phyloP scores from a whole-genome alignment of 2,113 vertebrate genomes.

The Eolophus roseicapilla region DNA sequence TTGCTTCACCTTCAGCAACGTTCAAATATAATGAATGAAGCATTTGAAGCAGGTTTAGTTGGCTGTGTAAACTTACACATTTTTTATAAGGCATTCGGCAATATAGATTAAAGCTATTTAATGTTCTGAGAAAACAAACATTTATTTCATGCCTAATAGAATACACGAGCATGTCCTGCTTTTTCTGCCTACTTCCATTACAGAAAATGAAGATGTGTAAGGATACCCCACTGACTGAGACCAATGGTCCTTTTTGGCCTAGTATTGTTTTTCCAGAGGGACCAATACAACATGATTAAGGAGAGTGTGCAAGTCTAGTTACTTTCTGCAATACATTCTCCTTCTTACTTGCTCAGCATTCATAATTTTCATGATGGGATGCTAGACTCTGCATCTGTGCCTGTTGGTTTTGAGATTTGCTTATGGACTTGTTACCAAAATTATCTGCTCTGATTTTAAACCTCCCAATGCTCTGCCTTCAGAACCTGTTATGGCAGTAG shows the following conservation, averaged over 20 bases:
- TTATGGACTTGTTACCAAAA: neutral
- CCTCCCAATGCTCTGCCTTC: neutral
- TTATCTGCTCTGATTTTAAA: neutral
- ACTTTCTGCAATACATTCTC: neutral
- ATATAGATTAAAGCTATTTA: neutral
- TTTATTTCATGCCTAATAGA: neutral
- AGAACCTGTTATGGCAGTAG: neutral
- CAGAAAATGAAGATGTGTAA: neutral
- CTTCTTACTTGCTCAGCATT: neutral
- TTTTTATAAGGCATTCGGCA: neutral
- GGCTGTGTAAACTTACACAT: neutral
- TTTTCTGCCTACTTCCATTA: neutral
- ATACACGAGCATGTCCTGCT: neutral
- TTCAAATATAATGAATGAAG: neutral
- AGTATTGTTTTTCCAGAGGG: neutral
- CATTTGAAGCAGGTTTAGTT: neutral
- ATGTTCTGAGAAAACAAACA: neutral
- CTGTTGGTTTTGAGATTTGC: neutral
- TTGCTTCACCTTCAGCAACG: neutral
- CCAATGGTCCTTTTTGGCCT: neutral
- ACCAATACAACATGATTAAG: neutral
- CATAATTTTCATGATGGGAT: neutral
- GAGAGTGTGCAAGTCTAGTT: neutral
- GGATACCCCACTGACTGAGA: neutral
- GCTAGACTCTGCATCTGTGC: neutral